Percentiles rank a stretch among this genome's conserved stretches.
These are phyloP conservation scores for Furcula furcula DNA, from an alignment of 2,888 invertebrate species.

Conservation along the genomic window DNA sequence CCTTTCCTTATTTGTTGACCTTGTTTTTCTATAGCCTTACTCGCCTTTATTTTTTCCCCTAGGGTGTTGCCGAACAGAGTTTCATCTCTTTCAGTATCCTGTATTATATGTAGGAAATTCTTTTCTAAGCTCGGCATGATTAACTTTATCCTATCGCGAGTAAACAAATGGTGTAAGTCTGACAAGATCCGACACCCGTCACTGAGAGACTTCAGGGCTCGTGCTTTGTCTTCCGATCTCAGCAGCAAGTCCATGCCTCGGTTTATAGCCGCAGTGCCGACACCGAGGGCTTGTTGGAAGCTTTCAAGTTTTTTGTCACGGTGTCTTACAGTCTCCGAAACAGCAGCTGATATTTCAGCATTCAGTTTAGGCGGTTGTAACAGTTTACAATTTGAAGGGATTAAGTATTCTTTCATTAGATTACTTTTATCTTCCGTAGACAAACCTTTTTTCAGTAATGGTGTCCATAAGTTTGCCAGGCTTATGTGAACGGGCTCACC, in stretches of 20 bases:
- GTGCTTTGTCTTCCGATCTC: slow-evolving; percentile 9
- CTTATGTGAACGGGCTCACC: slow-evolving; percentile 10
- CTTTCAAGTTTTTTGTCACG: slow-evolving; percentile 10
- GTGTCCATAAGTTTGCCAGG: slow-evolving; percentile 9
- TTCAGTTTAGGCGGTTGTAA: slow-evolving; percentile 21
- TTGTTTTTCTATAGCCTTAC: slow-evolving; percentile 3
- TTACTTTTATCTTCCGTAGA: slow-evolving; percentile 10
- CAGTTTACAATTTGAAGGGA: slow-evolving; percentile 17
- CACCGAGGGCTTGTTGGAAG: slow-evolving; percentile 9
- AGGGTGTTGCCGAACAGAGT: slow-evolving; percentile 1
- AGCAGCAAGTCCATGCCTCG: slow-evolving; percentile 12
- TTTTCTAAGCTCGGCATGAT: slow-evolving; percentile 18
- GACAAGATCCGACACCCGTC: slow-evolving; percentile 16
- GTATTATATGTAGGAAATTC: slow-evolving; percentile 12
- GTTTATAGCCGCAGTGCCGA: slow-evolving; percentile 14
- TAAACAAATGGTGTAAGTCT: slow-evolving; percentile 11
- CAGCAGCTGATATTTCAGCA: slow-evolving; percentile 14
- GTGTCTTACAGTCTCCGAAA: slow-evolving; percentile 6
- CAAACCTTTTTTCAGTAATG: slow-evolving; percentile 11
- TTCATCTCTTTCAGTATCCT: slow-evolving; percentile 7
- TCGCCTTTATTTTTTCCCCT: slow-evolving; percentile 3
- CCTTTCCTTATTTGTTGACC: slow-evolving; percentile 1
- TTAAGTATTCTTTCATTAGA: slow-evolving; percentile 10
- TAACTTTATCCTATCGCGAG: slow-evolving; percentile 13
- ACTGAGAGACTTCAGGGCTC: slow-evolving; percentile 15